Evolutionary conservation across 1,140 invertebrate genomes (phyloP), one percentile per base, ranked within the genome.

Genomic region (Drosophila serrata): DNA sequence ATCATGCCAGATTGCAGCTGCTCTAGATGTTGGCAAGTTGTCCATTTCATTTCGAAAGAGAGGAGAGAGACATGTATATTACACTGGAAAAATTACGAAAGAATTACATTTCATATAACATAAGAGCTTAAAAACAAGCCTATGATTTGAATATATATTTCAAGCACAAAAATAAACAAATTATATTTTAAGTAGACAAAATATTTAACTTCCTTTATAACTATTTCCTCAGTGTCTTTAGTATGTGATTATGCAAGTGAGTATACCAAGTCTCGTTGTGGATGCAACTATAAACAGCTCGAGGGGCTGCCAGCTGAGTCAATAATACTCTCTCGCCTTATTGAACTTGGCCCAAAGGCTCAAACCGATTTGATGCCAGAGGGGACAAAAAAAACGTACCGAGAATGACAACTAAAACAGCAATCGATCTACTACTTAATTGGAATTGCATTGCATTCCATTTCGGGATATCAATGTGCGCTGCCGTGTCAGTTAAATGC

Each of bases 401-500:
- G 19, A 43, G 35, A 69, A 35, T 58, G 65, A 48, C n/a, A 39
- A 45, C 65, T 19, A 58, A 72, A 59, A 59, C 35, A 17, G 42
- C 51, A 58, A 58, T 72, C 68, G 68, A 72, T 72, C 43, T 46
- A 6, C n/a, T 29, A 29, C 12, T 40, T 55, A 63, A 75, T 63
- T 63, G 49, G 19, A 56, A 67, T 45, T 75, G 17, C 40, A 69
- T 53, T 48, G 29, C 33, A 59, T 24, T 37, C 19, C 35, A 27
- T 19, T 37, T 22, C 29, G 29, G 53, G 19, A 61, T 73, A 61
- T 73, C 53, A 46, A 75, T 67, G 35, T 27, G 17, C 49, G 15
- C 49, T 53, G 31, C 49, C 33, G 24, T 60, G 62, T 53, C 84
- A 62, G 70, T 79, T 74, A 70, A 73, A 80, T 77, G 84, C 76